Conservation (phyloP, 2,888 invertebrate genomes). For the Mylabris sibirica region DNA sequence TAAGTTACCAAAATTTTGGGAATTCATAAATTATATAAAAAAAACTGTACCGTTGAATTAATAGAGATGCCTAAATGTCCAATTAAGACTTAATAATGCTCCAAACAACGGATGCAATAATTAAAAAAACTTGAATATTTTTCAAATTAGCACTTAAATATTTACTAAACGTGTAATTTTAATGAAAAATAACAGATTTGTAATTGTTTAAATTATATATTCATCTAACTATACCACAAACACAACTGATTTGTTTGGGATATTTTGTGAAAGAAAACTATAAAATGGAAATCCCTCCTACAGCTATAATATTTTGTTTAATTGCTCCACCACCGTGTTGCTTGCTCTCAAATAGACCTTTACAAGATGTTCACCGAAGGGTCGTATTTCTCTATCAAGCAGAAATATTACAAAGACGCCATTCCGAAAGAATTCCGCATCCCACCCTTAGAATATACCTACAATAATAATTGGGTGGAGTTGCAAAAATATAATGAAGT, state of each 20-base stretch:
- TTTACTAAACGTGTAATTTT: not conserved
- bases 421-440: constrained; percentile 43
- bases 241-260: constrained; percentile 57
- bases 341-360: constrained; percentile 50
- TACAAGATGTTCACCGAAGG: constrained; percentile 44
- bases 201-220: not conserved
- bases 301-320: constrained; percentile 56
- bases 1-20: too few species aligned
- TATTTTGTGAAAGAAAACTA: constrained; percentile 55
- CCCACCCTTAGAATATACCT: too few species aligned
- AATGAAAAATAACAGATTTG: not conserved
- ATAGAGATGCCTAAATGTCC: too few species aligned
- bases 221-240: constrained; percentile 42
- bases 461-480: too few species aligned
- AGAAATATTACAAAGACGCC: constrained; percentile 45
- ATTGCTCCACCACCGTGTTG: constrained; percentile 55
- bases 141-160: too few species aligned
- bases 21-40: too few species aligned
- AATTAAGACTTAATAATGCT: too few species aligned
- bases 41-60: too few species aligned
- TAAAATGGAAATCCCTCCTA: constrained; percentile 59
- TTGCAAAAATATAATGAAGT: too few species aligned
- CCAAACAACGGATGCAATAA: too few species aligned
- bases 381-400: constrained; percentile 41
- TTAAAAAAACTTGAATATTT: too few species aligned